Percentiles rank a stretch among this genome's conserved stretches.
Conservation (phyloP, 2,888 invertebrate species). For the Lithophane ornitopus region DNA sequence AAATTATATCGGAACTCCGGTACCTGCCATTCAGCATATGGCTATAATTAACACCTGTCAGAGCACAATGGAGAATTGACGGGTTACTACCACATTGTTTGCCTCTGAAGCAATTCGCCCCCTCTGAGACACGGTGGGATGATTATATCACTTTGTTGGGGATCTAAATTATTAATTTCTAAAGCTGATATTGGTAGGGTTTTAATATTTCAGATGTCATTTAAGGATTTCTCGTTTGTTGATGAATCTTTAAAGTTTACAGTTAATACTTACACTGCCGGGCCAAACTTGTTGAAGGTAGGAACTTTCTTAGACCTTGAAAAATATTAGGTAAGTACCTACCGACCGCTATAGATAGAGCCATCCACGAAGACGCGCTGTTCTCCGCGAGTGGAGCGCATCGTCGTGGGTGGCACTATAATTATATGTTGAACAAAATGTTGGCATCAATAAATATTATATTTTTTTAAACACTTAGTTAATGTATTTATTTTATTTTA, state of each 20-base stretch:
- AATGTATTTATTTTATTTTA: too few species aligned
- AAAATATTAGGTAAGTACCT: too few species aligned
- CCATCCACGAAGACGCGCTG: too few species aligned
- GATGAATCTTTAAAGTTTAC: not conserved
- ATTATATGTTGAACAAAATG: too few species aligned
- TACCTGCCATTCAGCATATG: slow-evolving; percentile 11
- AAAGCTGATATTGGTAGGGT: too few species aligned
- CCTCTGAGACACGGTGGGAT: slow-evolving; percentile 37
- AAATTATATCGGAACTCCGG: slow-evolving; percentile 18
- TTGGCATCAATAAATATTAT: too few species aligned
- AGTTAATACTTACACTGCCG: not conserved
- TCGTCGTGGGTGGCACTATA: too few species aligned
- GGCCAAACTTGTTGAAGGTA: not conserved
- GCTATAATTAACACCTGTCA: slow-evolving; percentile 56
- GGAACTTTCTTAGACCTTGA: too few species aligned
- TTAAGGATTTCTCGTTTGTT: not conserved
- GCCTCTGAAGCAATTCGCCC: slow-evolving; percentile 47
- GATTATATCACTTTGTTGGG: slow-evolving; percentile 21
- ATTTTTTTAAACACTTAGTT: too few species aligned
- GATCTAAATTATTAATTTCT: slow-evolving; percentile 14
- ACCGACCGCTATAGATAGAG: too few species aligned
- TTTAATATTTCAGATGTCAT: not conserved
- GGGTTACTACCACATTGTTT: slow-evolving; percentile 26
- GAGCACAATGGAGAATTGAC: slow-evolving; percentile 47
- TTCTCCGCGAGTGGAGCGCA: too few species aligned